Percentiles rank a stretch among this genome's conserved stretches.
Evolutionary conservation across 2,888 invertebrate genomes (phyloP).

Genomic region (Drosophila anomalata): DNA sequence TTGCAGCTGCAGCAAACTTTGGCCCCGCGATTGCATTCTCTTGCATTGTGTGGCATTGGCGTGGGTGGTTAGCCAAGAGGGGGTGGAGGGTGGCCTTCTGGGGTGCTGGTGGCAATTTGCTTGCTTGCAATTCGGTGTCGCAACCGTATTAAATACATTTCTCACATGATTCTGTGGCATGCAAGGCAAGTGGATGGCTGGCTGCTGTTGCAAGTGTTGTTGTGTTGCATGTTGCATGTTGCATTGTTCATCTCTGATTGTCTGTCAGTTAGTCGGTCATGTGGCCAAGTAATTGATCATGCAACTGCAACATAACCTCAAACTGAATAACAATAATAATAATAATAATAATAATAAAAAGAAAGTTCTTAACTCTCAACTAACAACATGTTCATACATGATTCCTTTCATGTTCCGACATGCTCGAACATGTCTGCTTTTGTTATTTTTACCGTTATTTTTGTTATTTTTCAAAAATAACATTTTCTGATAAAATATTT

Average conservation of each 20-base stretch:
- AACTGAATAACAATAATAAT: too few relatives aligned
- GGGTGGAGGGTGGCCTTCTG: not conserved
- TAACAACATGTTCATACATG: too few relatives aligned
- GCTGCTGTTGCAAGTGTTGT: slow-evolving; percentile 9
- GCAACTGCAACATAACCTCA: too few relatives aligned
- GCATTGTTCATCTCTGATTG: slow-evolving; percentile 35
- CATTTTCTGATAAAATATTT: not conserved
- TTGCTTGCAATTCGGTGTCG: slow-evolving; percentile 76
- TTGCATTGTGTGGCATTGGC: slow-evolving; percentile 60
- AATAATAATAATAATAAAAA: too few relatives aligned
- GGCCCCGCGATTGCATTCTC: slow-evolving; percentile 63
- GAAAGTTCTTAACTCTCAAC: too few relatives aligned
- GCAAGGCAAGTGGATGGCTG: slow-evolving; percentile 24
- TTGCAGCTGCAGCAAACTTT: slow-evolving; percentile 62
- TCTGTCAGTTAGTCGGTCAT: slow-evolving; percentile 44
- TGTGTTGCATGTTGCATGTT: slow-evolving; percentile 41
- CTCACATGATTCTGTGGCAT: slow-evolving; percentile 59
- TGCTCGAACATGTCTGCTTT: too few relatives aligned
- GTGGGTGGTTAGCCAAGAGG: slow-evolving; percentile 47
- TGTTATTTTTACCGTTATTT: not conserved
- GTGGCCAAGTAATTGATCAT: slow-evolving; percentile 42
- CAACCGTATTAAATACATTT: slow-evolving; percentile 74
- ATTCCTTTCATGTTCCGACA: too few relatives aligned
- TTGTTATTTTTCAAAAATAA: not conserved
- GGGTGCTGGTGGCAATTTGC: slow-evolving; percentile 57